Percentiles rank a stretch among this genome's conserved stretches.
Conservation (phyloP, 2,113 vertebrate genomes). For the Mus pahari region DNA sequence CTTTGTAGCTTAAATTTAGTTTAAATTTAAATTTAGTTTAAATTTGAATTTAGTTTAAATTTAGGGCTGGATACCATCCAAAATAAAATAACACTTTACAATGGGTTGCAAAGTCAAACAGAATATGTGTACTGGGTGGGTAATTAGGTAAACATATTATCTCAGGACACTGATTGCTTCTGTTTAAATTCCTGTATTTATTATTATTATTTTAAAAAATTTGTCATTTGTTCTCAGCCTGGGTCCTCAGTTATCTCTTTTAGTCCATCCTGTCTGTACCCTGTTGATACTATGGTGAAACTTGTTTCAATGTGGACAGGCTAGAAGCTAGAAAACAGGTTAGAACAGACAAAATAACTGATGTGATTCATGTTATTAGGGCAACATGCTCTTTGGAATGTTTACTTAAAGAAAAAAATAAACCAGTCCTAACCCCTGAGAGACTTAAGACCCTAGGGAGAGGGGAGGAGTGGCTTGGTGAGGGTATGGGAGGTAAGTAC, state of each 20-base stretch:
- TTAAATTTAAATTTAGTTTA: slow-evolving; percentile 18
- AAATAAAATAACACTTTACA: slow-evolving; percentile 43
- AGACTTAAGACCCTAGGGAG: no score
- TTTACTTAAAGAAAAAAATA: neutral
- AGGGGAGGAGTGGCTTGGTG: no score
- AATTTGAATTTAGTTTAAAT: slow-evolving; percentile 16
- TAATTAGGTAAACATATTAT: neutral
- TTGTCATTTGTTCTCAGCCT: neutral
- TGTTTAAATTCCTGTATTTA: neutral
- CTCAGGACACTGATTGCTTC: neutral
- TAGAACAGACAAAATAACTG: neutral
- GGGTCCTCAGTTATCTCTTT: neutral
- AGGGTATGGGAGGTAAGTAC: no score
- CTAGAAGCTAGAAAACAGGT: neutral
- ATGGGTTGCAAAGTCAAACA: neutral
- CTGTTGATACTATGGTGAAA: neutral
- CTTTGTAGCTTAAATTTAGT: neutral
- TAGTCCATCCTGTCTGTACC: neutral
- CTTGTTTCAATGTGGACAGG: neutral
- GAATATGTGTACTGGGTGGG: neutral
- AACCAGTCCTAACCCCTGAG: no score
- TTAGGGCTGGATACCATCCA: neutral
- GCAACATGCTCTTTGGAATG: neutral
- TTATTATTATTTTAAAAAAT: neutral
- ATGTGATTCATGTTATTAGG: neutral